phyloP scores from a whole-genome alignment of 2,888 invertebrate genomes.

The Pseudeuparius sepicola region DNA sequence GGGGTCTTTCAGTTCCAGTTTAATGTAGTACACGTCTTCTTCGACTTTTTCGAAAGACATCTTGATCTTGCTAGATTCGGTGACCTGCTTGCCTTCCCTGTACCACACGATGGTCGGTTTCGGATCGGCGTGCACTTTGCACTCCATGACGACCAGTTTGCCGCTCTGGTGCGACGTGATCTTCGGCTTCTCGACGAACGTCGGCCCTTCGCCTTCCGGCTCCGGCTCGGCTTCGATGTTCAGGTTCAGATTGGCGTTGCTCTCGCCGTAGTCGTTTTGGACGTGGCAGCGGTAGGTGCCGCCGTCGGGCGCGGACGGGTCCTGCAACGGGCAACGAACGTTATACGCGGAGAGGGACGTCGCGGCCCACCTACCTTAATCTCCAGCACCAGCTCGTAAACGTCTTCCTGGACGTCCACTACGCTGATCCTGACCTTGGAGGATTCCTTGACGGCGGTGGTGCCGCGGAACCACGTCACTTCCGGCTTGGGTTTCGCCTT shows the following conservation, averaged over 20 bases:
- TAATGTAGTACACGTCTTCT: conserved; percentile 77
- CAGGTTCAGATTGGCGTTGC: conserved; percentile 90
- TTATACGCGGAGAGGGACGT: no score
- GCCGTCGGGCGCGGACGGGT: conserved; percentile 70
- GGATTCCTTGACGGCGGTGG: conserved; percentile 73
- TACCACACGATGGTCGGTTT: conserved; percentile 78
- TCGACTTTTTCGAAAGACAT: conserved; percentile 61
- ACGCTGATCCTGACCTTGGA: conserved; percentile 76
- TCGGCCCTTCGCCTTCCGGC: conserved; percentile 87
- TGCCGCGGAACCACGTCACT: conserved; percentile 92
- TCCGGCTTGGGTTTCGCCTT: conserved; percentile 91
- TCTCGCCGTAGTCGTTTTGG: conserved; percentile 91
- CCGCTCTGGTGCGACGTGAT: conserved; percentile 77
- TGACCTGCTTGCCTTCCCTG: conserved; percentile 66
- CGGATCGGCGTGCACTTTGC: conserved; percentile 66
- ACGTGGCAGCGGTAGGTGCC: conserved; percentile 90
- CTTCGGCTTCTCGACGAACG: conserved; percentile 84
- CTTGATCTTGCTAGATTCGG: conserved; percentile 71
- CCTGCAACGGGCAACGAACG: conserved; percentile 47
- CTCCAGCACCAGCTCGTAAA: conserved; percentile 78
- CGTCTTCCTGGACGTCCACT: conserved; percentile 67
- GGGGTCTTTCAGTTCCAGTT: conserved; percentile 80
- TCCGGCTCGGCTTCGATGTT: conserved; percentile 97
- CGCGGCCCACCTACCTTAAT: conserved; percentile 65
- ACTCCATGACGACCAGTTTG: conserved; percentile 80